Evolutionary conservation across 2,113 vertebrate species (phyloP), one percentile per base, ranked within the genome.

Genomic region (Cynopterus brachyotis): DNA sequence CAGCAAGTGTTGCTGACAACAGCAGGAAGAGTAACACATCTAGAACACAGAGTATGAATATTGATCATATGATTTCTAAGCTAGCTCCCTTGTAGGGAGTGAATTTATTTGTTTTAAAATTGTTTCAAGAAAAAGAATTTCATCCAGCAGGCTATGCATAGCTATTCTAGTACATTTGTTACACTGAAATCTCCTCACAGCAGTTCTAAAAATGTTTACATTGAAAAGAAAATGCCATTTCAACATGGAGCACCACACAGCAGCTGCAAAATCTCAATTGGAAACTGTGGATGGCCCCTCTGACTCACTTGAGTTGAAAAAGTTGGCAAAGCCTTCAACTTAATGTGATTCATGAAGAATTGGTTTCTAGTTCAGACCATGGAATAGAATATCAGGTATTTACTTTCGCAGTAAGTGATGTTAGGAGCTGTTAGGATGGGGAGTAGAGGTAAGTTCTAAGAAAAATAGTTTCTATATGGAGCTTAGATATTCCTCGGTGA

Each of bases 1-100:
- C 67, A 97, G 20, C 67, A 70, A 93, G 85, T 80, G 57, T 79
- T 95, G 91, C 94, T 97, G 91, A 97, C 47, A 91, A 30, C 50
- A 95, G 67, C 35, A 73, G 45, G 67, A 37, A 89, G 35, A 91
- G 17, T 45, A 89, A 26, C 9, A 96, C 75, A 76, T 89, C 42
- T 89, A 73, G 73, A 97, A 88, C 69, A 59, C 32, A 81, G 19
- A 40, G 28, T 93, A 53, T 95, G 93, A 94, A 89, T 89, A 76
- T 28, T 85, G 28, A 91, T 93, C 81, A 88, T 85, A 45, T 89
- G 60, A 55, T 73, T 91, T 91, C 12, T 19, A 57, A 94, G 55
- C 62, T 78, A 85, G 26, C 11, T 79, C 42, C 16, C 22, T 17
- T 60, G 84, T 96, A 84, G 28, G 16, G 20, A 88, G 53, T 80